Evolutionary conservation across 2,113 vertebrate genomes (phyloP), one percentile per base, ranked within the genome.

Genomic region (Clinocottus analis): DNA sequence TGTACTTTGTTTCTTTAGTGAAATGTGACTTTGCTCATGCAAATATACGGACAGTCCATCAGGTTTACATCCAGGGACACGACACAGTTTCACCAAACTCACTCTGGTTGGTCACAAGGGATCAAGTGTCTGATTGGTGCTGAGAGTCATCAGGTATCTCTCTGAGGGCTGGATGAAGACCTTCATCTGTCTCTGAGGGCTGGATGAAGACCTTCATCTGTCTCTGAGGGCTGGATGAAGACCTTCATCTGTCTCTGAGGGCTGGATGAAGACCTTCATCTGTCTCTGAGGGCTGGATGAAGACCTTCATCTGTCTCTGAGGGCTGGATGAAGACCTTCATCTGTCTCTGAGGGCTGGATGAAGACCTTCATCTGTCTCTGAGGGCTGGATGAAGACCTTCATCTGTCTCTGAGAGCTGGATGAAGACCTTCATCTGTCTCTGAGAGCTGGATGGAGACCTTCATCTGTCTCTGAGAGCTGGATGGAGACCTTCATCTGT

Each of bases 11-110:
- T 76, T 66, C 70, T 55, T 43, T n/a, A 19, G 62, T 64, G 80
- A 68, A 65, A 75, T 76, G 51, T 75, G 79, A 84, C 66, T 41
- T 60, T 60, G n/a, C 56, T 79, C 83, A 83, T 90, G 88, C 88
- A 82, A 63, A 70, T 70, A 77, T 73, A 85, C 21, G 27, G 27
- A 79, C 55, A 83, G 83, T 89, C 76, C 58, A 64, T 79, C 80
- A 59, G 79, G 47, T 68, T 87, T 69, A 86, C 82, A 88, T 71
- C 85, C 75, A 83, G 55, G 23, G 63, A 27, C 37, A 65, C 41
- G 68, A 70, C 60, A 59, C 63, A 17, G 14, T 49, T 77, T 80
- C 59, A 60, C 39, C 59, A 67, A 67, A 81, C 27, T 55, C 63
- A 31, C 19, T n/a, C 27, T 19, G 69, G 51, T 75, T 73, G 5